A percentile compares a stretch with the other conserved stretches of the same genome.
Conservation (phyloP, 1,140 invertebrate genomes). For the Cydia splendana region DNA sequence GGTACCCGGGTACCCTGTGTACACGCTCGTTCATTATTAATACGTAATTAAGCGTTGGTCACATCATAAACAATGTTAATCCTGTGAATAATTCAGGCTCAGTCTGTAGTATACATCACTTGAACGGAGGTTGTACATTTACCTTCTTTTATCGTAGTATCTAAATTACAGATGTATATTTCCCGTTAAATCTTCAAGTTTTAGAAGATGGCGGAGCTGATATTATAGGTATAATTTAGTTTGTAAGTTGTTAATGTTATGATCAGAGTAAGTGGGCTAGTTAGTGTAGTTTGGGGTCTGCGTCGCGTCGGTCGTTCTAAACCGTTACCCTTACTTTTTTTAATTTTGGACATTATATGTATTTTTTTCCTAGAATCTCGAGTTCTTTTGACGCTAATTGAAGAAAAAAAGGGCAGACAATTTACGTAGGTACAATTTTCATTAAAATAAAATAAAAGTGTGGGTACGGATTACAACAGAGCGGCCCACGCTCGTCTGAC, state of each 20-base stretch:
- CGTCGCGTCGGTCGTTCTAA: neutral
- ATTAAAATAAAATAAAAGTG: neutral
- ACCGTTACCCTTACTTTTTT: neutral
- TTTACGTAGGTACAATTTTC: too few species aligned
- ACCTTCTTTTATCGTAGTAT: neutral
- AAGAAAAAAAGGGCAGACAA: neutral
- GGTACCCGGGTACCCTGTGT: neutral
- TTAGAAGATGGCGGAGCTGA: constrained; percentile 23
- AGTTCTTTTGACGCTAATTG: neutral
- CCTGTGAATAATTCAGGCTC: constrained; percentile 3
- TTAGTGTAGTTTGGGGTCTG: constrained; percentile 17
- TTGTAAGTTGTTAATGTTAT: constrained; percentile 25
- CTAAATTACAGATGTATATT: constrained; percentile 28
- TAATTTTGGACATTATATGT: neutral
- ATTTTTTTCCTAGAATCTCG: neutral
- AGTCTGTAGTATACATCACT: neutral
- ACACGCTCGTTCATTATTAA: constrained; percentile 21
- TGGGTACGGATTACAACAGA: neutral
- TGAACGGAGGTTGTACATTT: constrained; percentile 26
- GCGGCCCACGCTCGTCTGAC: neutral
- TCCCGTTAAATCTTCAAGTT: constrained; percentile 23
- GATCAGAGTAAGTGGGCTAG: constrained; percentile 26
- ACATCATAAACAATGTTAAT: constrained; percentile 22
- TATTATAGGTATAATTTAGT: constrained; percentile 23
- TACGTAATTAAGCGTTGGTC: constrained; percentile 19